Percentiles rank a stretch among this genome's conserved stretches.
Evolutionary conservation across 2,113 vertebrate genomes (phyloP).

Genomic region (Macrotis lagotis): DNA sequence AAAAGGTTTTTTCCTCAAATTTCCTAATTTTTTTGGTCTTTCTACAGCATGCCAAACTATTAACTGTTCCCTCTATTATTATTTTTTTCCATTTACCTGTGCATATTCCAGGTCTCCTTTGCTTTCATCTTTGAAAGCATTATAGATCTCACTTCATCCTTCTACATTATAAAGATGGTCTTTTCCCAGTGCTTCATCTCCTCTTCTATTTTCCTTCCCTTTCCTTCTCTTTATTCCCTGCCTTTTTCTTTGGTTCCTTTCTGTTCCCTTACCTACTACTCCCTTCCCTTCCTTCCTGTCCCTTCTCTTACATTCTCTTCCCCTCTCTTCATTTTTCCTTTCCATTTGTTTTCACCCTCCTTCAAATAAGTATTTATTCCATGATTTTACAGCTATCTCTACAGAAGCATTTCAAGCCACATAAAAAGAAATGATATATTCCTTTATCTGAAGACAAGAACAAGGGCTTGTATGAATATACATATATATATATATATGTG

Average conservation of each 20-base stretch:
- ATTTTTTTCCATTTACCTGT: background rate
- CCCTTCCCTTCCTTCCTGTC: background rate
- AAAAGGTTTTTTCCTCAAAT: background rate
- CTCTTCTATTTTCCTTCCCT: background rate
- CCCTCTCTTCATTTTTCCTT: background rate
- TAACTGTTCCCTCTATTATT: background rate
- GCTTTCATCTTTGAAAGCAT: background rate
- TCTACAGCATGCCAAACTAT: background rate
- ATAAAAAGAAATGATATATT: background rate
- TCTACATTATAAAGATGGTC: background rate
- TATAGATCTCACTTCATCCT: background rate
- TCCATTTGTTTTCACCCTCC: background rate
- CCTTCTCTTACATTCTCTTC: background rate
- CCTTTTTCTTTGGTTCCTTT: no score
- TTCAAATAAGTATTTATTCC: background rate
- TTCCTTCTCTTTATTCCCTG: background rate
- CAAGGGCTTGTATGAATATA: background rate
- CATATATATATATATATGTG: no score
- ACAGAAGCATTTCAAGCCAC: background rate
- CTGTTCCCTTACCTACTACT: background rate
- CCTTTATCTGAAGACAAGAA: background rate
- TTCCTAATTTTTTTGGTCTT: background rate
- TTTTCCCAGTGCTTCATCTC: background rate
- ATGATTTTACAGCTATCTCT: background rate
- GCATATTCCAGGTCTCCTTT: background rate